A percentile compares a stretch with the other conserved stretches of the same genome.
These are phyloP conservation scores for Hephaestus fuliginosus DNA, from an alignment of 2,797 vertebrate genomes.

Conservation along the genomic window DNA sequence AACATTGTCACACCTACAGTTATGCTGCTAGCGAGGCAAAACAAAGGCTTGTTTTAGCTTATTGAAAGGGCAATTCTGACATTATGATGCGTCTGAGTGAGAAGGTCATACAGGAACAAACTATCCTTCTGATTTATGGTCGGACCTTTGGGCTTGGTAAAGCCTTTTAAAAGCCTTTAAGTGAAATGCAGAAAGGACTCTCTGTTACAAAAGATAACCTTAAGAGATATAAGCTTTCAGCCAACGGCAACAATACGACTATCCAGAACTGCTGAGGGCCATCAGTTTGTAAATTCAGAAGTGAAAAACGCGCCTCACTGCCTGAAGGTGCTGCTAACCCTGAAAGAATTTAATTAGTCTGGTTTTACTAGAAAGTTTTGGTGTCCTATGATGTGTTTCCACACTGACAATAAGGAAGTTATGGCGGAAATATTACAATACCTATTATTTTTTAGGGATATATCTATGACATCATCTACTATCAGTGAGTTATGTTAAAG, in stretches of 20 bases:
- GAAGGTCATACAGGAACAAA: background rate
- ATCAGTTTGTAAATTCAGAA: conserved; percentile 11
- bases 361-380: background rate
- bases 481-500: too few relatives aligned
- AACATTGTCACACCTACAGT: background rate
- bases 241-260: background rate
- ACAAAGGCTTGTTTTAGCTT: background rate
- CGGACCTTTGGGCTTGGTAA: background rate
- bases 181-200: background rate
- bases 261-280: background rate
- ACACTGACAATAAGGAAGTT: background rate
- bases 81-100: conserved; percentile 2
- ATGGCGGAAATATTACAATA: background rate
- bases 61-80: background rate
- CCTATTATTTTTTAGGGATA: background rate
- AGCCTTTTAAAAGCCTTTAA: background rate
- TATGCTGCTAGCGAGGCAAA: background rate
- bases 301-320: conserved; percentile 7
- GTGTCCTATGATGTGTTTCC: background rate
- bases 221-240: background rate
- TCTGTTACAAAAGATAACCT: background rate
- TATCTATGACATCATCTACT: background rate
- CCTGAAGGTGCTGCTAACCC: background rate
- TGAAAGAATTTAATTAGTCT: background rate
- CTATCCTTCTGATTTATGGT: background rate